phyloP scores from a whole-genome alignment of 2,888 invertebrate species.

The Cylloceria caligata region DNA sequence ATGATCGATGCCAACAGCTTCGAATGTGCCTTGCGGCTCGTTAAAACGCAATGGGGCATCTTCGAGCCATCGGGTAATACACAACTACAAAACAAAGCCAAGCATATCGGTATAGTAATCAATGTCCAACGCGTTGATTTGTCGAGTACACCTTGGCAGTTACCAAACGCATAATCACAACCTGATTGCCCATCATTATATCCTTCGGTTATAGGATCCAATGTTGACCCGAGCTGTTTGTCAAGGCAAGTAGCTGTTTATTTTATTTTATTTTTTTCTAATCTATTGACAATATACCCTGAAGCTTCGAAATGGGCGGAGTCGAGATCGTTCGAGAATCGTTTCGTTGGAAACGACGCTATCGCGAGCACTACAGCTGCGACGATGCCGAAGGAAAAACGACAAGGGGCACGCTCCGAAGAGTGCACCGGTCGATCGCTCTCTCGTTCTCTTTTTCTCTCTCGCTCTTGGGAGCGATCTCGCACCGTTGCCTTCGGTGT shows the following conservation, averaged over 20 bases:
- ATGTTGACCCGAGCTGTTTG: neutral
- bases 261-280: slow-evolving; percentile 18
- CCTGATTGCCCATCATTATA: slow-evolving; percentile 1
- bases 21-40: neutral
- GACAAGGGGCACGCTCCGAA: slow-evolving; percentile 44
- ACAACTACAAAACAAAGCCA: slow-evolving; percentile 9
- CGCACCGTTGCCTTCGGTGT: slow-evolving; percentile 61
- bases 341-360: slow-evolving; percentile 67
- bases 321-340: slow-evolving; percentile 60
- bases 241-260: slow-evolving; percentile 12
- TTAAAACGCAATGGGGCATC: neutral
- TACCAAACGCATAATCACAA: slow-evolving; percentile 33
- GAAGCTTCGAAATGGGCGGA: slow-evolving; percentile 47
- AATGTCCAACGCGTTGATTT: slow-evolving; percentile 9
- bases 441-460: slow-evolving; percentile 40
- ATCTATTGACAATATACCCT: slow-evolving; percentile 46
- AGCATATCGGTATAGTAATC: slow-evolving; percentile 15
- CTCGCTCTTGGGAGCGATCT: slow-evolving; percentile 28
- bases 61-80: neutral
- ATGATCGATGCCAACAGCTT: slow-evolving; percentile 26
- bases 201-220: neutral
- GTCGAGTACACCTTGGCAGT: slow-evolving; percentile 9
- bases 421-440: slow-evolving; percentile 52
- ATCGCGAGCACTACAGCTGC: slow-evolving; percentile 41
- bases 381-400: slow-evolving; percentile 45